These are phyloP conservation scores for Cephus spinipes DNA, from an alignment of 2,888 invertebrate genomes.

Conservation along the genomic window DNA sequence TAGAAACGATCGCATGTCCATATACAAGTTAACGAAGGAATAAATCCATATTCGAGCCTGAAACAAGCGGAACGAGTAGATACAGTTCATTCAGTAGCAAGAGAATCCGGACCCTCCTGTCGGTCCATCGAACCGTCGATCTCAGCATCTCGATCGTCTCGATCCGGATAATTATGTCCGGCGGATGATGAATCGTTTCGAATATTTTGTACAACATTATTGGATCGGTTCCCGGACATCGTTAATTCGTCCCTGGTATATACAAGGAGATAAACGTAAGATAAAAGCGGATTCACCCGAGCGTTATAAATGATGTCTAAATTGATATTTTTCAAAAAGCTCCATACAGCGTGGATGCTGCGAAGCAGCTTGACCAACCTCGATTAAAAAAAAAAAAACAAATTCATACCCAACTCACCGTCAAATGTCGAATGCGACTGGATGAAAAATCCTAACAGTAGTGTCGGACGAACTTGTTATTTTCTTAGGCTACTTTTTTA, in stretches of 20 bases:
- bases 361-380: conserved; percentile 21
- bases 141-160: conserved; percentile 10
- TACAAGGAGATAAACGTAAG: conserved; percentile 41
- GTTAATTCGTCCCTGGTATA: conserved; percentile 45
- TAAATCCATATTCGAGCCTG: neutral
- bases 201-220: conserved; percentile 51
- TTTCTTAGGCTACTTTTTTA: neutral
- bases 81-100: neutral
- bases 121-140: neutral
- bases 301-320: conserved; percentile 53
- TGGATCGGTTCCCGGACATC: conserved; percentile 37
- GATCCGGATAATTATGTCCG: conserved; percentile 47
- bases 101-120: neutral
- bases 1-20: neutral
- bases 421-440: neutral
- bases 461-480: neutral
- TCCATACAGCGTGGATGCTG: neutral
- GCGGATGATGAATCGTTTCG: conserved; percentile 53
- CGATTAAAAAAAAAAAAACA: neutral
- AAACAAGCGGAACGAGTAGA: neutral
- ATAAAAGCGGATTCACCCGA: conserved; percentile 11
- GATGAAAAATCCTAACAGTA: neutral
- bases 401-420: neutral
- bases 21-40: neutral
- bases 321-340: conserved; percentile 47